Evolutionary conservation across 2,797 vertebrate genomes (phyloP), one percentile per base, ranked within the genome.

Genomic region (Phataginus tetradactyla): DNA sequence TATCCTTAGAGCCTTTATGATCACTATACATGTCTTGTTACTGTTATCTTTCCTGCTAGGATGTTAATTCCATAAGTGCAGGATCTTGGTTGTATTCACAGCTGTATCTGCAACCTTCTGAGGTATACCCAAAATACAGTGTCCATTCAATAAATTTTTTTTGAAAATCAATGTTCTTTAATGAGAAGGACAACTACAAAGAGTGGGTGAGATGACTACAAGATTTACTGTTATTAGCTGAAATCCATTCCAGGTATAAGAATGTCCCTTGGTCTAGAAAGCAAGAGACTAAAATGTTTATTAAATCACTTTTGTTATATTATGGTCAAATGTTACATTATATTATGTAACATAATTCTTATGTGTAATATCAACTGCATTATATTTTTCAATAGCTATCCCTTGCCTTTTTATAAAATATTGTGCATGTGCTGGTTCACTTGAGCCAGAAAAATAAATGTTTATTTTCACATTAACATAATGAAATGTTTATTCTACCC

Each of bases 391-490:
- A 83, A 49, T 83, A 39, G 18, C 57, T 55, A 63, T 66, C 20
- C n/a, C n/a, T 85, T 57, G 53, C 45, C 8, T 74, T 71, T 90
- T 90, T 77, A 69, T 55, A 91, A n/a, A 37, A 42, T 29, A 37
- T 66, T 63, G 3, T 59, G 11, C 14, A 64, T 74, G 34, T 66
- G 34, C 7, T 83, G 83, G 14, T 61, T 87, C 34, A 45, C 32
- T 57, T 63, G 45, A 87, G 34, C 37, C 75, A 87, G 59, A 94
- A 94, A 68, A 95, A 72, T 32, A 68, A 64, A 75, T 75, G 23
- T 23, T 93, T 90, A n/a, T 81, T 91, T 75, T 78, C 55, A 77
- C 37, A 87, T 64, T 94, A 45, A 83, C 37, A 39, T 64, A 92
- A 92, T 63, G 63, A 69, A 88, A 63, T 77, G 1, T 55, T 86